Evolutionary conservation across 2,888 invertebrate species (phyloP), one percentile per base, ranked within the genome.

Genomic region (Nebria brevicollis): DNA sequence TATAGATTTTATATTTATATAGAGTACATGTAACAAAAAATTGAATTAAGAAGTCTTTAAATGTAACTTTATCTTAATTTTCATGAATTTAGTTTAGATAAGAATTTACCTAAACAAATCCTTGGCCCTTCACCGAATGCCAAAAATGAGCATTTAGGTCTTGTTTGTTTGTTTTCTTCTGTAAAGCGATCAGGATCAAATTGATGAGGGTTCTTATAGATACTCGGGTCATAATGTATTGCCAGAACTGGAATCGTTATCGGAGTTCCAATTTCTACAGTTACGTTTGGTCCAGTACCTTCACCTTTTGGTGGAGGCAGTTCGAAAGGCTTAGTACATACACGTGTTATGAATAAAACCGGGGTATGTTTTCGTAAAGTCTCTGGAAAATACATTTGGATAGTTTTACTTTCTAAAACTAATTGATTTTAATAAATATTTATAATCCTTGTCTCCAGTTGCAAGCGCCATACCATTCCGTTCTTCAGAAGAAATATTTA

Each of bases 121-220:
- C 87, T 84, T 11, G 87, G 87, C 6, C 87, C 87, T 75, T 86
- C 86, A 26, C 87, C 86, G 72, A 87, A 86, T 0, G 86, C 86
- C 78, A 86, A 75, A 83, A 84, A 87, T 6, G 85, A 83, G 68
- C 84, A 85, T 75, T 86, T 86, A 5, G 83, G 83, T 7, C 86
- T 82, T 7, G 84, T 83, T 5, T 83, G 81, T 75, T 85, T 87
- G 42, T 86, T 86, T 64, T 86, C 86, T 2, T 85, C 84, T 1
- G 83, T 83, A 84, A 85, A 86, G 26, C 85, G 15, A 13, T 84
- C 84, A 0, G 85, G 85, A 70, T 83, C 82, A 79, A 83, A 85
- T 54, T 64, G 64, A 8, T 84, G 72, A 8, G 85, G 84, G 13
- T 85, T 75, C 7, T 84, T 83, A 73, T 70, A 85, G 77, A 83